A percentile compares a stretch with the other conserved stretches of the same genome.
Evolutionary conservation across 1,140 invertebrate species (phyloP).

Genomic region (Mizuhopecten yessoensis): DNA sequence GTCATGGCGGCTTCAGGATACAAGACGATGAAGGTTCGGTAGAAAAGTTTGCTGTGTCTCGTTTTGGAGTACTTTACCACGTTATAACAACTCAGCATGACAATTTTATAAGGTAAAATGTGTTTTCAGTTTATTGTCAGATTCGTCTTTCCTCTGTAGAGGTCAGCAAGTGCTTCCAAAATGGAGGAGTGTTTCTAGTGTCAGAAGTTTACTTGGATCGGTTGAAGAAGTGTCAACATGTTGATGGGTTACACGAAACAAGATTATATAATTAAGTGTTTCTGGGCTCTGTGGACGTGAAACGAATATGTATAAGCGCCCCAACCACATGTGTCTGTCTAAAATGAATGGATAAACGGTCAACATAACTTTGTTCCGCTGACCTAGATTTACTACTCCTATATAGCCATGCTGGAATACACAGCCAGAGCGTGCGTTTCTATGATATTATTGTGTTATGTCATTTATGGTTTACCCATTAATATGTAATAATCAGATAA

Average conservation of each 20-base stretch:
- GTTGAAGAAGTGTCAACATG: constrained; percentile 22
- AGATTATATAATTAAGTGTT: neutral
- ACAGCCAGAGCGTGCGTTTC: neutral
- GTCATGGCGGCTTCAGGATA: constrained; percentile 36
- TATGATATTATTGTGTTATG: neutral
- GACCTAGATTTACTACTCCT: neutral
- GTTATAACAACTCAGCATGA: constrained; percentile 1
- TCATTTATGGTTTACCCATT: neutral
- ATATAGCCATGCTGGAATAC: neutral
- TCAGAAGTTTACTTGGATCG: constrained; percentile 6
- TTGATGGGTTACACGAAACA: neutral
- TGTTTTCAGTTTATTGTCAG: constrained; percentile 28
- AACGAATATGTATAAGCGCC: neutral
- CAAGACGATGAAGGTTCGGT: constrained; percentile 13
- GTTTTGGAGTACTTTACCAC: constrained; percentile 26
- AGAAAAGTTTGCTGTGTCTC: constrained; percentile 24
- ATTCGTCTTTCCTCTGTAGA: neutral
- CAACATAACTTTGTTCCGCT: neutral
- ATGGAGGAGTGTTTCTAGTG: constrained; percentile 28
- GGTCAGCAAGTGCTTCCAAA: constrained; percentile 29
- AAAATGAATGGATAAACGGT: neutral
- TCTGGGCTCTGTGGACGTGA: neutral
- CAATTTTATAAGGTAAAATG: constrained; percentile 6
- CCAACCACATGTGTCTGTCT: neutral
- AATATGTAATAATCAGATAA: neutral